A percentile compares a stretch with the other conserved stretches of the same genome.
phyloP scores from a whole-genome alignment of 2,113 vertebrate genomes.

The Gymnogyps californianus region DNA sequence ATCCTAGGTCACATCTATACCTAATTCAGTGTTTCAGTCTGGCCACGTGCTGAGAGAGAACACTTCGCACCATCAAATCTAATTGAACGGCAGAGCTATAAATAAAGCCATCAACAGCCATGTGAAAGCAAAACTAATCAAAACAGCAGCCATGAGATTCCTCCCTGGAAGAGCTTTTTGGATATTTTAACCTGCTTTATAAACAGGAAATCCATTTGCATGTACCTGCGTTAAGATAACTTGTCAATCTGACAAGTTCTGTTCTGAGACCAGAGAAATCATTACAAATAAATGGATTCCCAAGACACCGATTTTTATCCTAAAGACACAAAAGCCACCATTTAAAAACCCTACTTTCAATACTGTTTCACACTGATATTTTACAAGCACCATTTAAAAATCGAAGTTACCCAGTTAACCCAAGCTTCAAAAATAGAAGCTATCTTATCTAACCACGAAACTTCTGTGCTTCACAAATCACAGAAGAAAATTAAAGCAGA shows the following conservation, averaged over 20 bases:
- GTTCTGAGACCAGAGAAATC: neutral
- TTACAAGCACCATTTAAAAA: neutral
- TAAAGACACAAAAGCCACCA: neutral
- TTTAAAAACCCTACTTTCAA: neutral
- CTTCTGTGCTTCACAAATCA: neutral
- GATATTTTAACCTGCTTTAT: neutral
- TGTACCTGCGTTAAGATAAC: neutral
- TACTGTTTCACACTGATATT: neutral
- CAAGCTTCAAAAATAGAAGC: neutral
- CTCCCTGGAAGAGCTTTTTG: neutral
- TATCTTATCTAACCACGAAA: neutral
- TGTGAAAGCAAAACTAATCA: conserved; percentile 18
- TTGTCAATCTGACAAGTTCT: neutral
- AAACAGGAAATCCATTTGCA: conserved; percentile 25
- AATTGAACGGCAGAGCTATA: neutral
- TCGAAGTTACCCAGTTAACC: neutral
- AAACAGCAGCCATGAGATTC: neutral
- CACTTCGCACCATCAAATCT: neutral
- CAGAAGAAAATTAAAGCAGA: neutral
- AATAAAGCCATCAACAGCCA: neutral
- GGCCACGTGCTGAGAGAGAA: neutral
- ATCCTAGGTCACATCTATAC: neutral
- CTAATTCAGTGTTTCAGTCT: neutral
- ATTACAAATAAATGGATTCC: neutral
- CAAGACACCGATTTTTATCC: neutral